Base-by-base conservation (phyloP, 2,888 invertebrate species). In the Synanthedon formicaeformis region DNA sequence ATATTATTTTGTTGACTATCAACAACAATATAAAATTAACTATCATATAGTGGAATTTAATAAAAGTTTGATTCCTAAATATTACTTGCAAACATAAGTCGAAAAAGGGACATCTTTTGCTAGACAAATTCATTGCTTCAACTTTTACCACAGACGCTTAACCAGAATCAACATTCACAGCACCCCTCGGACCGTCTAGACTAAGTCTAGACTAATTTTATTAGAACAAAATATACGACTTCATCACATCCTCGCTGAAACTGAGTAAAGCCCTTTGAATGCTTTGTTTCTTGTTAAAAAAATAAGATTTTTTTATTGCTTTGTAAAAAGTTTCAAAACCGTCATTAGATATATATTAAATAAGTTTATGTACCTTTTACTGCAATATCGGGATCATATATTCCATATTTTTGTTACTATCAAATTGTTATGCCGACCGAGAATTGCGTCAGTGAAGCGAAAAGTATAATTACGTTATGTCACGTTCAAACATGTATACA, bases 171-270 rank as follows among this genome's bases (percentile, higher is more conserved):
- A 13, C 1, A 45, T 45, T 45, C 45, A 45, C 45, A 45, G 45
- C 45, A 45, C 45, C 45, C 45, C 45, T 45, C 45, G 13, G 45
- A 14, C 48, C 48, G 83, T 81, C 83, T 84, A 84, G 84, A 82
- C 84, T 55, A 8, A 58, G 83, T 82, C 84, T 84, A 83, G 84
- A 84, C 84, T 63, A 60, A 65, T 60, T 72, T 67, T 66, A 72
- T 72, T 72, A 64, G 59, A 64, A 64, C 66, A 12, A 45, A 45
- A 14, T 45, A 45, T n/a, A 45, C 34, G 34, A 45, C 13, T 45
- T n/a, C 45, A 45, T 45, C 58, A 64, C 53, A 56, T 51, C 55
- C 51, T 53, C 54, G 48, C 41, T 50, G 34, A 52, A 51, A 53
- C 52, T 56, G 60, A 57, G 55, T 53, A 34, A 34, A 34, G 34